Percentiles rank a stretch among this genome's conserved stretches.
phyloP scores from a whole-genome alignment of 2,888 invertebrate species.

The Orthosia incerta region DNA sequence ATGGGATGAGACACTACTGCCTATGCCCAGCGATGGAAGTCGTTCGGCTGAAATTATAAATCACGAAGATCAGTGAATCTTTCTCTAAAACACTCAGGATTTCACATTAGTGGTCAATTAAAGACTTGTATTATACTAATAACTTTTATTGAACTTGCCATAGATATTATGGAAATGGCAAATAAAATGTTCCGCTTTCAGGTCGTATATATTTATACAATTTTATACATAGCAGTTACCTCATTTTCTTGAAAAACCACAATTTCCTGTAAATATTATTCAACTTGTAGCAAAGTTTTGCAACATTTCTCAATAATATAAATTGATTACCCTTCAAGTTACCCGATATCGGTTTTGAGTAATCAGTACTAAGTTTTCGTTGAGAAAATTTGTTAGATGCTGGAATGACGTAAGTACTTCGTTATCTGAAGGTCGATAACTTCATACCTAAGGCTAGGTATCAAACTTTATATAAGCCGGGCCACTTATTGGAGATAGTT shows the following conservation, averaged over 20 bases:
- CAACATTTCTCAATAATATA: constrained; percentile 41
- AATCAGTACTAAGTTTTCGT: constrained; percentile 50
- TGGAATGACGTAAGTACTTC: constrained; percentile 30
- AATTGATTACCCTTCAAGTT: constrained; percentile 37
- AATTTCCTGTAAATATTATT: background rate
- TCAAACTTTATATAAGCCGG: constrained; percentile 48
- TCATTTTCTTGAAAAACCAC: background rate
- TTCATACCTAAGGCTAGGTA: constrained; percentile 38
- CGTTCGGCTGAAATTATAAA: background rate
- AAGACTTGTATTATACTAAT: background rate
- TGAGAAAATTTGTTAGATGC: constrained; percentile 32
- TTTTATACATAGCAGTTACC: background rate
- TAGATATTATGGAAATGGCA: no score
- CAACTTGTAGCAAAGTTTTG: constrained; percentile 27
- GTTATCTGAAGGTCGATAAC: constrained; percentile 46
- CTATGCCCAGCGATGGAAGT: background rate
- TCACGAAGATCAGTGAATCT: background rate
- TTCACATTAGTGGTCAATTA: background rate
- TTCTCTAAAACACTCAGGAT: no score
- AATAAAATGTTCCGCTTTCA: no score
- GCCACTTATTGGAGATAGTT: constrained; percentile 53
- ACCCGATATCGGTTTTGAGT: constrained; percentile 32
- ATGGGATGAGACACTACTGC: no score
- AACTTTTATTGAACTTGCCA: background rate
- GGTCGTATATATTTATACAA: no score